Conservation (phyloP, 1,140 invertebrate genomes). For the Drosophila rufa region DNA sequence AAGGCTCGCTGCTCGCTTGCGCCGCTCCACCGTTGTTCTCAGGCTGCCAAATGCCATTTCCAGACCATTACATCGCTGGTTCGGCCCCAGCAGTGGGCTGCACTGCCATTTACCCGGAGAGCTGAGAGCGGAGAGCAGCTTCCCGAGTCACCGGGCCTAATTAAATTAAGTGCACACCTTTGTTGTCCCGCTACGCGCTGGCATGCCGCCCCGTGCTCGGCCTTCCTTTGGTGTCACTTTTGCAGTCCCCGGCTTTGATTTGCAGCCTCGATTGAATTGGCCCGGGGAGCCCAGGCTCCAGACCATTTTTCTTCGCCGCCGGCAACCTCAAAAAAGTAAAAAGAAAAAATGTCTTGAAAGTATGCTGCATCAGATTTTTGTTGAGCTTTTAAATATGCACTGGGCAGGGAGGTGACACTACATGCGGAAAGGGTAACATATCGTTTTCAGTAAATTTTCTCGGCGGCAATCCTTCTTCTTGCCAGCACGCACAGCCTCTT, state of each 20-base stretch:
- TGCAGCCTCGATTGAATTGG: slow-evolving; percentile 41
- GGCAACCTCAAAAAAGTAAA: slow-evolving; percentile 3
- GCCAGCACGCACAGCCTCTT: slow-evolving; percentile 33
- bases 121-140: background rate
- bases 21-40: slow-evolving; percentile 23
- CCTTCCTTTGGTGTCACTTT: slow-evolving; percentile 5
- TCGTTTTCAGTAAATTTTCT: slow-evolving; percentile 44
- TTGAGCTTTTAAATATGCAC: slow-evolving; percentile 28
- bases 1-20: slow-evolving; percentile 25
- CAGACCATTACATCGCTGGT: slow-evolving; percentile 71
- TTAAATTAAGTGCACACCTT: slow-evolving; percentile 82
- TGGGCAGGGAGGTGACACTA: slow-evolving; percentile 17
- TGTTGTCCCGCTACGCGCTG: slow-evolving; percentile 58
- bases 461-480: slow-evolving; percentile 36
- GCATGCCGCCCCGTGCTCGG: slow-evolving; percentile 44
- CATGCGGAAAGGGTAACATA: slow-evolving; percentile 33
- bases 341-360: slow-evolving; percentile 15
- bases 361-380: slow-evolving; percentile 37
- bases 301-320: slow-evolving; percentile 20
- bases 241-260: slow-evolving; percentile 29
- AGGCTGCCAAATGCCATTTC: slow-evolving; percentile 71
- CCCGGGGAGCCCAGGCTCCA: slow-evolving; percentile 13
- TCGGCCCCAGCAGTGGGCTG: slow-evolving; percentile 10
- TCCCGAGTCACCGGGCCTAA: slow-evolving; percentile 49
- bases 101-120: slow-evolving; percentile 16